A percentile compares a stretch with the other conserved stretches of the same genome.
Conservation (phyloP, 2,113 vertebrate genomes). For the Varanus komodoensis region DNA sequence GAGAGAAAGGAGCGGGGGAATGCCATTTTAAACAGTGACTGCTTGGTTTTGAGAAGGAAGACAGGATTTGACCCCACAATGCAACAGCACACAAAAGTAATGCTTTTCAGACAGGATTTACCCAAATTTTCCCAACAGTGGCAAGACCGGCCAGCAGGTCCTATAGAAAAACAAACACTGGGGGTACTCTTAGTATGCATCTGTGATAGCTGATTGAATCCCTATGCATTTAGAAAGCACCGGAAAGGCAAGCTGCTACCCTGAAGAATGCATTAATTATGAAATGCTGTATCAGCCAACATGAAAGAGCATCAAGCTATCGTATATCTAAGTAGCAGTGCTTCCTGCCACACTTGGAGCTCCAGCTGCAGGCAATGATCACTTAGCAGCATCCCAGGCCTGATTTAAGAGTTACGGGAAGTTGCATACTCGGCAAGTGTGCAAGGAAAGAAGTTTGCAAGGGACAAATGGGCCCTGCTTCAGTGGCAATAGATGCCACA, state of each 20-base stretch:
- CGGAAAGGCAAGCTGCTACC: not conserved
- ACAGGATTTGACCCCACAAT: no score
- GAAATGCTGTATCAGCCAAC: not conserved
- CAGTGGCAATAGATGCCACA: not conserved
- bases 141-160: not conserved
- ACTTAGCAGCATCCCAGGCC: not conserved
- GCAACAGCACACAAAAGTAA: no score
- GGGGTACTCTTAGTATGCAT: conserved; percentile 56
- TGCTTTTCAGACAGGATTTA: no score
- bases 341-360: no score
- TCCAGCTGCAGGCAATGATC: no score
- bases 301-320: no score
- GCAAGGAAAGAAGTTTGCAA: not conserved
- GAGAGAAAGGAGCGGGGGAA: no score
- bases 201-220: not conserved
- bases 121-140: no score
- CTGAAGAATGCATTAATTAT: not conserved
- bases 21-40: no score
- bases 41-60: no score
- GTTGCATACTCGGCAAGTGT: not conserved
- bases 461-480: not conserved
- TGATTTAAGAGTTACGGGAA: not conserved
- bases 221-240: not conserved
- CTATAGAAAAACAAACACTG: conserved; percentile 23
- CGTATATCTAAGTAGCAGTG: not conserved